Evolutionary conservation across 2,113 vertebrate species (phyloP).

Genomic region (Drymodes brunneopygia): DNA sequence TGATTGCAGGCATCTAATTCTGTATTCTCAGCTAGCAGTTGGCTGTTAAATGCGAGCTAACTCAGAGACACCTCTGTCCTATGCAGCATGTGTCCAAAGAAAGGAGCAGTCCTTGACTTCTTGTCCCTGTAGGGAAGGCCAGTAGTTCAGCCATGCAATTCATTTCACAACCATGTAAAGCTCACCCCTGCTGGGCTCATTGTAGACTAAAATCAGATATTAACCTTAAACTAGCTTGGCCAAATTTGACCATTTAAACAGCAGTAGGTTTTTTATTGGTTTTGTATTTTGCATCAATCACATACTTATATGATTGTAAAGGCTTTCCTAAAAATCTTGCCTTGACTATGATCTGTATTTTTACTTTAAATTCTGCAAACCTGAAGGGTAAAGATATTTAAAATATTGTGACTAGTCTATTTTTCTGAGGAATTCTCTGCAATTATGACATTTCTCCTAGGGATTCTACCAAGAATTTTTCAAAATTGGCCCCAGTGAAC

Average conservation of each 20-base stretch:
- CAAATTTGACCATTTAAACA: not conserved
- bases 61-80: not conserved
- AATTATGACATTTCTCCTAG: not conserved
- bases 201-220: not conserved
- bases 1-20: not conserved
- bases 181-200: not conserved
- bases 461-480: not conserved
- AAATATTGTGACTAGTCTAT: not conserved
- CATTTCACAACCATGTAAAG: not conserved
- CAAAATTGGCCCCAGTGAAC: not conserved
- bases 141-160: not conserved
- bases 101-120: not conserved
- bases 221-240: not conserved
- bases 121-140: not conserved
- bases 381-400: not conserved
- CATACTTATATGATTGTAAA: not conserved
- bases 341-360: not conserved
- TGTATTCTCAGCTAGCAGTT: not conserved
- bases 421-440: not conserved
- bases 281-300: not conserved
- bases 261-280: not conserved
- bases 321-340: not conserved
- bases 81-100: not conserved
- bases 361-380: not conserved
- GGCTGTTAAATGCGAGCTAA: not conserved